phyloP scores from a whole-genome alignment of 1,140 invertebrate genomes.

The Anoplophora glabripennis region DNA sequence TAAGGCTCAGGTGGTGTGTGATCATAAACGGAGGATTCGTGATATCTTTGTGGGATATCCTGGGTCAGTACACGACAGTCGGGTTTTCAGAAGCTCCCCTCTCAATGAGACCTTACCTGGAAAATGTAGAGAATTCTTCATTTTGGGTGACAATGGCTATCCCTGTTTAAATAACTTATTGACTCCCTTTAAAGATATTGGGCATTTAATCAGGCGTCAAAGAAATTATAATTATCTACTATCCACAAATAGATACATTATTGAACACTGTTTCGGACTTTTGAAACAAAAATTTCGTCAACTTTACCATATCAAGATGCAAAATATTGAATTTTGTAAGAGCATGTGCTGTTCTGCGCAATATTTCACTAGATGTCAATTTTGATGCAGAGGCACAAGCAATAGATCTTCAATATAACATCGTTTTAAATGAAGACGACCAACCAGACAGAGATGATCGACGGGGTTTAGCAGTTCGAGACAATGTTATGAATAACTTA shows the following conservation, averaged over 20 bases:
- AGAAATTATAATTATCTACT: slow-evolving; percentile 23
- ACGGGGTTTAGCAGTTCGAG: too few relatives aligned
- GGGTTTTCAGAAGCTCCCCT: slow-evolving; percentile 25
- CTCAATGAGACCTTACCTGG: slow-evolving; percentile 18
- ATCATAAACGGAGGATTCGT: slow-evolving; percentile 26
- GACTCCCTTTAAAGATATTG: slow-evolving; percentile 19
- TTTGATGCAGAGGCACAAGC: slow-evolving; percentile 7
- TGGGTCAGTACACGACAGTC: slow-evolving; percentile 29
- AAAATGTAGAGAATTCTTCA: slow-evolving; percentile 24
- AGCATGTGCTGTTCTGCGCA: slow-evolving; percentile 31
- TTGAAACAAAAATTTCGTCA: slow-evolving; percentile 36
- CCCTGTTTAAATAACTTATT: slow-evolving; percentile 8
- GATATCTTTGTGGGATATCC: slow-evolving; percentile 36
- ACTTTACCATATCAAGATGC: slow-evolving; percentile 30
- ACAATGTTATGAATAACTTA: too few relatives aligned
- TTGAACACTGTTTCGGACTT: slow-evolving; percentile 33
- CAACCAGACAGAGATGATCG: too few relatives aligned
- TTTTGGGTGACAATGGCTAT: slow-evolving; percentile 35
- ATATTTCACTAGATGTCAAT: slow-evolving; percentile 19
- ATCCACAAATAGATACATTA: slow-evolving; percentile 22
- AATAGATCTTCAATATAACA: neutral
- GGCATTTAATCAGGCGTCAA: slow-evolving; percentile 15
- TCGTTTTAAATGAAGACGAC: slow-evolving; percentile 1
- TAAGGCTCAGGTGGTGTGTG: slow-evolving; percentile 23
- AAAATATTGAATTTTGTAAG: slow-evolving; percentile 24